phyloP scores from a whole-genome alignment of 2,113 vertebrate species.

The Chloebia gouldiae region DNA sequence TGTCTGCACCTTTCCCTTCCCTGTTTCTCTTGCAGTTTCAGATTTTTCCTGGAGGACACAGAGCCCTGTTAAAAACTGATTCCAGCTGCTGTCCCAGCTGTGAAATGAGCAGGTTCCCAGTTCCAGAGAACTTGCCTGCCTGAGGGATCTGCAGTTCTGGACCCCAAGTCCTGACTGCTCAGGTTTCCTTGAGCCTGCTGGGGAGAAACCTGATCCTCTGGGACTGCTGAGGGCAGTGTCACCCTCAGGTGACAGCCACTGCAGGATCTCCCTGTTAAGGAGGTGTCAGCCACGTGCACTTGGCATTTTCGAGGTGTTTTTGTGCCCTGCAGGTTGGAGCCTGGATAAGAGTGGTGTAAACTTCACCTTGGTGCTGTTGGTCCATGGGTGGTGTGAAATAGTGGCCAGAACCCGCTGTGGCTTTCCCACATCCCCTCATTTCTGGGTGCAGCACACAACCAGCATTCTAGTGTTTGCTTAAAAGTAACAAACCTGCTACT shows the following conservation, averaged over 20 bases:
- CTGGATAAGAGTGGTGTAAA: not conserved
- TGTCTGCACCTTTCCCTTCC: not conserved
- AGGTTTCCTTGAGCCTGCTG: not conserved
- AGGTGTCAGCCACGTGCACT: not conserved
- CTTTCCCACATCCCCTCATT: not conserved
- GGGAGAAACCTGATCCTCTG: not conserved
- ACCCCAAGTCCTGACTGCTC: not conserved
- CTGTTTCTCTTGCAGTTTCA: not conserved
- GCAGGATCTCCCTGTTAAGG: not conserved
- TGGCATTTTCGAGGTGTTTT: not conserved
- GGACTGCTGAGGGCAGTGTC: not conserved
- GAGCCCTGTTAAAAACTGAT: not conserved
- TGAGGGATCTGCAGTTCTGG: not conserved
- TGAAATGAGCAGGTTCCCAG: not conserved
- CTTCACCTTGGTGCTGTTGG: not conserved
- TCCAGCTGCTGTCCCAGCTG: not conserved
- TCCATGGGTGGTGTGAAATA: not conserved
- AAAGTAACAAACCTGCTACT: not conserved
- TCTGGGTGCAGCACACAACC: not conserved
- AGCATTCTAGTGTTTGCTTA: not conserved
- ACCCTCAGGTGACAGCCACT: not conserved
- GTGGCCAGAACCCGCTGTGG: not conserved
- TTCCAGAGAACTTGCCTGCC: not conserved
- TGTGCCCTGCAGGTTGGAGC: not conserved
- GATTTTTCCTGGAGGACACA: not conserved